Conservation (phyloP, 2,888 invertebrate genomes). For the Habrosyne pyritoides region DNA sequence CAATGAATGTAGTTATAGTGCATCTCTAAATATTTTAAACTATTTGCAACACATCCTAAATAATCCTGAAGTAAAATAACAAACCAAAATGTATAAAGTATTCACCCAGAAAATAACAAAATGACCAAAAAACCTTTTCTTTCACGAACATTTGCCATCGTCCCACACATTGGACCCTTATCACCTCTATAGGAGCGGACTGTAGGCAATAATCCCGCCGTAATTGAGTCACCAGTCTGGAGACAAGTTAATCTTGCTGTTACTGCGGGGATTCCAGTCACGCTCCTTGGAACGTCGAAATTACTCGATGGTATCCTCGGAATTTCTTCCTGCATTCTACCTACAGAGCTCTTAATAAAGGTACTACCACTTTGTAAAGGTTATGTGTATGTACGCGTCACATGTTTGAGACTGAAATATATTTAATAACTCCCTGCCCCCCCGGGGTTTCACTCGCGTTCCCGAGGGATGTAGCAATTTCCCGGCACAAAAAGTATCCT, state of each 20-base stretch:
- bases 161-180: slow-evolving; percentile 5
- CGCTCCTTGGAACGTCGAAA: slow-evolving; percentile 30
- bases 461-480: too few relatives aligned
- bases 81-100: not conserved
- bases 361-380: slow-evolving; percentile 12
- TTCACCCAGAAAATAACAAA: not conserved
- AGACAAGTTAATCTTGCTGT: slow-evolving; percentile 21
- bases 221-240: slow-evolving; percentile 13
- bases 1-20: too few relatives aligned
- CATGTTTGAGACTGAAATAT: not conserved
- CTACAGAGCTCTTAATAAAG: slow-evolving; percentile 15
- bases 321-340: slow-evolving; percentile 11
- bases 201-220: slow-evolving; percentile 4
- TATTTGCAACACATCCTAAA: not conserved
- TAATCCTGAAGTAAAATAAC: not conserved
- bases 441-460: too few relatives aligned
- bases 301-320: slow-evolving; percentile 33
- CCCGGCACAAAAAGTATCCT: too few relatives aligned
- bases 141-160: not conserved
- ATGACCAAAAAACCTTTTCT: slow-evolving; percentile 1
- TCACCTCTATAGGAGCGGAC: slow-evolving; percentile 1
- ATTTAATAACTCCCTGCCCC: too few relatives aligned
- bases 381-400: not conserved
- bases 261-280: slow-evolving; percentile 29
- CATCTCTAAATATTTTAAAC: not conserved